Evolutionary conservation across 2,113 vertebrate genomes (phyloP).

Genomic region (Coptodon rendalli): DNA sequence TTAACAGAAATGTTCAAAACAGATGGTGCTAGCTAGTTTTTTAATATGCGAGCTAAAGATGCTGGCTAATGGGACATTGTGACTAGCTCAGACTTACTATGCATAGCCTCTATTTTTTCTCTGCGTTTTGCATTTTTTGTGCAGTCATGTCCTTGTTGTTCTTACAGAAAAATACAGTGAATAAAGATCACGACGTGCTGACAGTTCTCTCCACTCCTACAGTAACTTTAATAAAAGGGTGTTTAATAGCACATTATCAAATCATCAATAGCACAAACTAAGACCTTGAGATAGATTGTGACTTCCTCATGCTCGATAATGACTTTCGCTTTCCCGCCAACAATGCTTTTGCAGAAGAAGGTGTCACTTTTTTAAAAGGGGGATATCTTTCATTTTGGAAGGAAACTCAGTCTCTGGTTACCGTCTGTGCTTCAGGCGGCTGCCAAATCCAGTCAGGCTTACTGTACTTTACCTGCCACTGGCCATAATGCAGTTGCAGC

Average conservation of each 20-base stretch:
- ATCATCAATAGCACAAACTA: background rate
- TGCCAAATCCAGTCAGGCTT: conserved; percentile 68
- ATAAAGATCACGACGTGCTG: background rate
- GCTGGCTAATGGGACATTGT: background rate
- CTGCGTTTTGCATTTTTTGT: background rate
- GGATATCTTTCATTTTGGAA: conserved; percentile 28
- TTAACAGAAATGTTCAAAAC: background rate
- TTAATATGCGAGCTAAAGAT: background rate
- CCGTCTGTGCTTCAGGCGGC: conserved; percentile 28
- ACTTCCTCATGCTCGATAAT: background rate
- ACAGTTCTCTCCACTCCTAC: background rate
- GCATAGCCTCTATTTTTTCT: background rate
- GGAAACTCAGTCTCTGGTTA: background rate
- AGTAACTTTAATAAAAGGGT: background rate
- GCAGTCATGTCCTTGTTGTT: background rate
- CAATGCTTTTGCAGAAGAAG: background rate
- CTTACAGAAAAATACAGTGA: background rate
- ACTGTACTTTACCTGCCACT: conserved; percentile 69
- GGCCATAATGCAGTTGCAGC: conserved; percentile 59
- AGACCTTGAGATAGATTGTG: background rate
- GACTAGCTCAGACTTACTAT: background rate
- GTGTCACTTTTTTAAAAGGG: background rate
- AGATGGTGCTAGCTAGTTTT: background rate
- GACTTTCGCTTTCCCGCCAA: background rate
- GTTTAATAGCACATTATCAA: background rate